Evolutionary conservation across 2,888 invertebrate genomes (phyloP).

Genomic region (Tachystola acroxantha): DNA sequence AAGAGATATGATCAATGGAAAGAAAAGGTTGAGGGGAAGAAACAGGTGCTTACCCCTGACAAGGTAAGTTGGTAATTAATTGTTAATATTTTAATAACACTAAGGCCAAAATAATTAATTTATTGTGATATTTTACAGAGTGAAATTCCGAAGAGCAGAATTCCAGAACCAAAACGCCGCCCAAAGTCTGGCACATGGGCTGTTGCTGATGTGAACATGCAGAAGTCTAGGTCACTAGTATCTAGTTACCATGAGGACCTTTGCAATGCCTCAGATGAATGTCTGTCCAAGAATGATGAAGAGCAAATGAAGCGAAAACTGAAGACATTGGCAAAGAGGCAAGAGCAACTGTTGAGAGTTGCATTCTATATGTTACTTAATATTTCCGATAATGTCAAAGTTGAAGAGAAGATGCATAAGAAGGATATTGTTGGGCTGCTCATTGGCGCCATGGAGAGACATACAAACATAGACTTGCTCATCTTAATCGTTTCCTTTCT

Average conservation of each 20-base stretch:
- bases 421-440: constrained; percentile 93
- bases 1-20: constrained; percentile 96
- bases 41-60: constrained; percentile 60
- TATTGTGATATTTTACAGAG: constrained; percentile 49
- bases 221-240: constrained; percentile 79
- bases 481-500: constrained; percentile 95
- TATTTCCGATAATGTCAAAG: constrained; percentile 95
- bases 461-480: constrained; percentile 90
- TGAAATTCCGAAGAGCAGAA: constrained; percentile 83
- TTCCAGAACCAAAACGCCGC: constrained; percentile 84
- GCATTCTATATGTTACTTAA: constrained; percentile 96
- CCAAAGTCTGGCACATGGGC: constrained; percentile 88
- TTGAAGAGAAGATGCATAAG: constrained; percentile 98
- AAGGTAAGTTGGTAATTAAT: constrained; percentile 39
- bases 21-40: constrained; percentile 77
- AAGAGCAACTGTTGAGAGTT: constrained; percentile 94
- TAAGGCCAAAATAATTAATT: not conserved
- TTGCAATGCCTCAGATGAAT: constrained; percentile 70
- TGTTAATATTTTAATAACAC: not conserved
- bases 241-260: constrained; percentile 84
- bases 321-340: constrained; percentile 91
- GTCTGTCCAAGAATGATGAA: constrained; percentile 80
- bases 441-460: constrained; percentile 92
- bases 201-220: constrained; percentile 72
- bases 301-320: constrained; percentile 88